Conservation (phyloP, 2,113 vertebrate species). For the Hydrochoerus hydrochaeris region DNA sequence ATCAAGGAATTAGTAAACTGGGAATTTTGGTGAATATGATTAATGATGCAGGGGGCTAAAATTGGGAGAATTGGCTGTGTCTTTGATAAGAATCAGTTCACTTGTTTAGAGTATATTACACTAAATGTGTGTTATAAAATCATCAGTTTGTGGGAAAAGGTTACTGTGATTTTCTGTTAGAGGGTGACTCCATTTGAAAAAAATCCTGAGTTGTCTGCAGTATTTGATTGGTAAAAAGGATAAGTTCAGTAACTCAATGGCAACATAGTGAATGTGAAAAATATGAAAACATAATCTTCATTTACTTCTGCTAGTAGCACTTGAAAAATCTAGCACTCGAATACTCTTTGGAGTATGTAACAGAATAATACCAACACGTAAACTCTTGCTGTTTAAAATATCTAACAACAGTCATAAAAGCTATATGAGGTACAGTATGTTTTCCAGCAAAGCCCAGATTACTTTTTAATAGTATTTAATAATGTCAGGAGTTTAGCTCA, state of each 20-base stretch:
- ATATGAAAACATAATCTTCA: not conserved
- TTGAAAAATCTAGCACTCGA: constrained; percentile 42
- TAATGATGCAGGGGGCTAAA: not conserved
- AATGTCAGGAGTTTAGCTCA: too few relatives aligned
- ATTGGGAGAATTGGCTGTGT: not conserved
- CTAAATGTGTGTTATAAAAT: not conserved
- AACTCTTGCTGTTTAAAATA: constrained; percentile 28
- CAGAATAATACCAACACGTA: constrained; percentile 29
- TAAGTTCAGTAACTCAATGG: not conserved
- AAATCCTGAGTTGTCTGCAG: not conserved
- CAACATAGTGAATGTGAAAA: not conserved
- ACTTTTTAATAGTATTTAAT: not conserved
- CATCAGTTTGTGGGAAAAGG: constrained; percentile 7
- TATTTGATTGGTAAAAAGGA: not conserved
- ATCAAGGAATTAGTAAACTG: constrained; percentile 6
- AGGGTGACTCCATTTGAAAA: not conserved
- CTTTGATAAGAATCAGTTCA: constrained; percentile 2
- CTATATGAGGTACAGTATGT: constrained; percentile 43
- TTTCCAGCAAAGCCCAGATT: constrained; percentile 5
- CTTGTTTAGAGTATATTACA: not conserved
- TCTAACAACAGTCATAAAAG: constrained; percentile 62
- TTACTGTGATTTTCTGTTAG: not conserved
- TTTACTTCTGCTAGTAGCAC: not conserved
- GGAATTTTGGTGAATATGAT: not conserved
- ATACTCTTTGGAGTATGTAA: not conserved